phyloP scores from a whole-genome alignment of 2,797 vertebrate genomes.

The Phrynocephalus vlangalii region DNA sequence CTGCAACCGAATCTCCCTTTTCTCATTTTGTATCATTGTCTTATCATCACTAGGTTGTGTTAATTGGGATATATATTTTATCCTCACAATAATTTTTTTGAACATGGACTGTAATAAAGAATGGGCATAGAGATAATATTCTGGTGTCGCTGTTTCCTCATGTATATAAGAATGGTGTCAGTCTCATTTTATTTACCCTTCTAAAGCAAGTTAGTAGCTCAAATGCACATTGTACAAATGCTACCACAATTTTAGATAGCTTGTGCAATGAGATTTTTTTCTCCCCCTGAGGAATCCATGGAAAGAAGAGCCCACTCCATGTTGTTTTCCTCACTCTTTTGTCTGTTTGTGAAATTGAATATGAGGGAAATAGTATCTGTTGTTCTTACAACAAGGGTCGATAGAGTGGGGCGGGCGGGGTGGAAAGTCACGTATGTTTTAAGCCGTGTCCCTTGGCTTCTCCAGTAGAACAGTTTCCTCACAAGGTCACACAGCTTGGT shows the following conservation, averaged over 20 bases:
- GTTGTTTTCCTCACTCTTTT: background rate
- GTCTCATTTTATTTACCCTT: background rate
- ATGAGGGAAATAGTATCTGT: background rate
- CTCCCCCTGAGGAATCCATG: too few relatives aligned
- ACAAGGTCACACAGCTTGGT: too few relatives aligned
- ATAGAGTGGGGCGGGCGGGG: too few relatives aligned
- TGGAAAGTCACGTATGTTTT: too few relatives aligned
- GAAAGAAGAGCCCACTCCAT: background rate
- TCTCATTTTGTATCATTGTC: slow-evolving; percentile 63
- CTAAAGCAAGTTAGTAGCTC: background rate
- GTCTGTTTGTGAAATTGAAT: background rate
- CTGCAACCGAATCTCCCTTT: slow-evolving; percentile 57
- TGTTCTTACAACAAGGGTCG: too few relatives aligned
- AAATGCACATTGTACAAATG: background rate
- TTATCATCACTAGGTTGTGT: slow-evolving; percentile 50
- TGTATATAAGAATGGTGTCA: background rate
- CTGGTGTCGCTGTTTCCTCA: background rate
- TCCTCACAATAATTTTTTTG: slow-evolving; percentile 41
- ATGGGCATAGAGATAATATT: background rate
- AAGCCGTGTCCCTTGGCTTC: too few relatives aligned
- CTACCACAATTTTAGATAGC: background rate
- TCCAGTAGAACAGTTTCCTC: too few relatives aligned
- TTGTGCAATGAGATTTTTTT: background rate
- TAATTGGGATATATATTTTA: slow-evolving; percentile 32
- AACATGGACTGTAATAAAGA: background rate